Base-by-base conservation (phyloP, 37 sponge, comb jelly and placozoan species). In the Hormiphora californensis region DNA sequence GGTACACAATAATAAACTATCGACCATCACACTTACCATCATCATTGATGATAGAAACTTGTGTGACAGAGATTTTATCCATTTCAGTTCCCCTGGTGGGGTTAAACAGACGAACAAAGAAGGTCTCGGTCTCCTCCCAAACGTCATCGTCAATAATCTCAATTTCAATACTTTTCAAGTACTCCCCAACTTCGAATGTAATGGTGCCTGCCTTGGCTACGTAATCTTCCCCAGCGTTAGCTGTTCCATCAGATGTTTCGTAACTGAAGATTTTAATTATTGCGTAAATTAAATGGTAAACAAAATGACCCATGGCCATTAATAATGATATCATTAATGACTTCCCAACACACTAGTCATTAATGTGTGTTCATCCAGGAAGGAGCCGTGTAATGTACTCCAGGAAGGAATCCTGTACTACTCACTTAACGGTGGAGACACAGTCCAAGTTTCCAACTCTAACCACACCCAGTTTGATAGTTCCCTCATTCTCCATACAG, bases 401-500 rank as follows among this genome's bases (percentile, higher is more conserved):
- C n/a, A n/a, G n/a, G n/a, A n/a, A 49, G 53, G 15, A 9, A 17
- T 9, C 53, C 53, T 17, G 9, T 49, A 49, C 9, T 49, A 9
- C 15, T 49, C 53, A 73, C 81, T 73, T 73, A 22, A 86, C 57
- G 39, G 39, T 55, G 19, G 62, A 54, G 4, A 37, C 54, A 57
- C 62, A 59, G 49, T 54, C 27, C 32, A 86, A 34, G 32, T 86
- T 86, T 23, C 86, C 86, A 28, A 57, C 54, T 39, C 86, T 54
- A 23, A 57, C 39, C 11, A 86, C 62, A 1, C 86, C 86, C 37
- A 86, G 62, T 86, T 86, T 86, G 25, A 86, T 57, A 7, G 62
- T 86, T 19, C 62, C 62, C 62, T 86, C 86, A 44, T 86, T 86
- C 27, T 86, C 86, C 86, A 86, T 86, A 30, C 59, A 55, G 21